Percentiles rank a stretch among this genome's conserved stretches.
Conservation (phyloP, 2,113 vertebrate species). For the Setophaga coronata region DNA sequence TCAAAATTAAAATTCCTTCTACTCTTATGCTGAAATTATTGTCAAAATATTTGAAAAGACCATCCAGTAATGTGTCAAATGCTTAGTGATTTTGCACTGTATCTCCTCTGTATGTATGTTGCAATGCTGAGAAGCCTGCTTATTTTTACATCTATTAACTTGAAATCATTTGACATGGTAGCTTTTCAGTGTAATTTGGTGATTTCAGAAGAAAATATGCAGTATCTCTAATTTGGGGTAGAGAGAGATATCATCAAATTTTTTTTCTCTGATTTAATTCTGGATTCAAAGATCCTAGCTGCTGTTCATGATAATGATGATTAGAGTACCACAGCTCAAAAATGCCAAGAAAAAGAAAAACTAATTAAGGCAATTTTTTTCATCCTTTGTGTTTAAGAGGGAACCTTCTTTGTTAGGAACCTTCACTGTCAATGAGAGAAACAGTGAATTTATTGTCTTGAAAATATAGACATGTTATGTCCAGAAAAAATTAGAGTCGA, state of each 20-base stretch:
- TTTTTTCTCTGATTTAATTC: neutral
- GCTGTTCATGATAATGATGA: neutral
- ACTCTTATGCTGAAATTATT: neutral
- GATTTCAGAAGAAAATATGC: neutral
- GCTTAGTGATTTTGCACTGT: neutral
- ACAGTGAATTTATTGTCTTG: neutral
- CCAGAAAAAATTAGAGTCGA: neutral
- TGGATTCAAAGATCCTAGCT: neutral
- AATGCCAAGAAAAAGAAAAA: neutral
- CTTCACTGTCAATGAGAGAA: neutral
- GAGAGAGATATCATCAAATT: accelerated
- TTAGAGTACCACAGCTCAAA: accelerated
- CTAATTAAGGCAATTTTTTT: accelerated
- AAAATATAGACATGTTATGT: neutral
- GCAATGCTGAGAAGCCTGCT: neutral
- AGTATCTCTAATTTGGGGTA: neutral
- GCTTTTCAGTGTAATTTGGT: neutral
- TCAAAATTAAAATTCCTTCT: neutral
- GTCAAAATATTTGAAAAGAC: neutral
- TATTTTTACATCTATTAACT: neutral
- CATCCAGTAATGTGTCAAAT: neutral
- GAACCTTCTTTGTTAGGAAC: accelerated
- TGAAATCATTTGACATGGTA: neutral
- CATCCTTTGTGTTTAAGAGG: neutral
- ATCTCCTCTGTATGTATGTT: neutral